These are phyloP conservation scores for Acipenser transmontanus DNA, from an alignment of 2,797 vertebrate species.

Conservation along the genomic window DNA sequence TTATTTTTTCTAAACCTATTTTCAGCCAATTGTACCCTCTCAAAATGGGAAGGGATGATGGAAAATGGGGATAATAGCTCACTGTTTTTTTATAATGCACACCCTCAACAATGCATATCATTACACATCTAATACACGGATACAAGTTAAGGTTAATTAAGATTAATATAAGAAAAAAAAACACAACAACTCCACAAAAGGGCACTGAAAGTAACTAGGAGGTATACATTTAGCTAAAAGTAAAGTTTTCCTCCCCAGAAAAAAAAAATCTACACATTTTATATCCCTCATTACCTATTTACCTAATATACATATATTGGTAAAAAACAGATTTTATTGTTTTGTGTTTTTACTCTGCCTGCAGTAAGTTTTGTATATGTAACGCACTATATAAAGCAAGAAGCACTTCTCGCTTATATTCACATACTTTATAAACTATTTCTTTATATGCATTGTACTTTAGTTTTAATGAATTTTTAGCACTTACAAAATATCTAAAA, in stretches of 20 bases:
- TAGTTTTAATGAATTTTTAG: conserved; percentile 19
- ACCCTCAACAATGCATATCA: conserved; percentile 58
- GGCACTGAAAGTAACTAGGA: conserved; percentile 37
- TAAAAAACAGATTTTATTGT: conserved; percentile 45
- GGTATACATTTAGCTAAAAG: conserved; percentile 52
- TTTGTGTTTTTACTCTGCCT: conserved; percentile 41
- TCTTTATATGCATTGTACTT: conserved; percentile 16
- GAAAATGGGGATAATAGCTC: conserved; percentile 62
- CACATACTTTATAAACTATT: conserved; percentile 17
- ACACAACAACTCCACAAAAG: conserved; percentile 37
- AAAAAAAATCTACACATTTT: conserved; percentile 42
- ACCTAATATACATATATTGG: conserved; percentile 70
- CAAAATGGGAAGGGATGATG: conserved; percentile 62
- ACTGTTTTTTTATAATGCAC: conserved; percentile 73
- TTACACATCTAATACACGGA: conserved; percentile 51
- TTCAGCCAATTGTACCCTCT: conserved; percentile 66
- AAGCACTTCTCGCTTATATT: conserved; percentile 31
- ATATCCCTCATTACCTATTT: conserved; percentile 39
- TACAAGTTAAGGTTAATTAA: conserved; percentile 22
- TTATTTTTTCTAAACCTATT: not conserved
- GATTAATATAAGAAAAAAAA: conserved; percentile 54
- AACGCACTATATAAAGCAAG: conserved; percentile 30
- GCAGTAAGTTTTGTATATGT: conserved; percentile 47
- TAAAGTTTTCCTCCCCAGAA: conserved; percentile 40
- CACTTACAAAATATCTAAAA: conserved; percentile 9